Percentiles rank a stretch among this genome's conserved stretches.
These are phyloP conservation scores for Catocala sponsa DNA, from an alignment of 2,888 invertebrate species.

Conservation along the genomic window DNA sequence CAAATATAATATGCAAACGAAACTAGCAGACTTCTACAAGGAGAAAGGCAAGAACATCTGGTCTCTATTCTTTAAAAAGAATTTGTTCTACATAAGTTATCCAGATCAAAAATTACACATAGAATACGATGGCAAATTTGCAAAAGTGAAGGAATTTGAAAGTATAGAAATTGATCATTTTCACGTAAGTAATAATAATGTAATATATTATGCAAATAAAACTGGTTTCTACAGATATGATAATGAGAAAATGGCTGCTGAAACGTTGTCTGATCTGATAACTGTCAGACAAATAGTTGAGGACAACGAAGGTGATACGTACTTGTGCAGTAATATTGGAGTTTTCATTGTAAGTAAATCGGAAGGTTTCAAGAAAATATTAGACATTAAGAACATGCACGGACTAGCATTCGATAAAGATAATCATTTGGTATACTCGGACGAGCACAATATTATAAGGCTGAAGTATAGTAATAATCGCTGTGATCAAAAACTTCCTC, in stretches of 20 bases:
- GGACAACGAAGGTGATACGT: constrained; percentile 66
- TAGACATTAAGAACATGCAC: constrained; percentile 62
- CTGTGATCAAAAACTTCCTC: constrained; percentile 50
- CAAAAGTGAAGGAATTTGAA: constrained; percentile 68
- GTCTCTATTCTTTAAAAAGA: constrained; percentile 66
- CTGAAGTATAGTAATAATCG: constrained; percentile 56
- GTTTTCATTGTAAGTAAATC: constrained; percentile 51
- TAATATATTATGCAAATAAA: constrained; percentile 70
- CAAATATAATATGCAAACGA: constrained; percentile 69
- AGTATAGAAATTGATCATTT: constrained; percentile 70
- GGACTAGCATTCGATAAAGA: constrained; percentile 72
- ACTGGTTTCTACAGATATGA: constrained; percentile 68
- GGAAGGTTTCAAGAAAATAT: constrained; percentile 58
- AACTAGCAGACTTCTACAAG: constrained; percentile 67
- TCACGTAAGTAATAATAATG: constrained; percentile 54
- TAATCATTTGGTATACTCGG: constrained; percentile 70
- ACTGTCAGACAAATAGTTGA: constrained; percentile 71
- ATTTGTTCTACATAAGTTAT: constrained; percentile 73
- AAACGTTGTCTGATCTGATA: constrained; percentile 60
- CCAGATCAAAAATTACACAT: constrained; percentile 72
- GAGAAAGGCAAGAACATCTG: constrained; percentile 71
- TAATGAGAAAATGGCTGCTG: constrained; percentile 42
- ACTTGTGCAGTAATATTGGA: constrained; percentile 70
- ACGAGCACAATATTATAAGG: constrained; percentile 64
- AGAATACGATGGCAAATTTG: constrained; percentile 68